phyloP scores from a whole-genome alignment of 2,888 invertebrate species.

The Ectobius pallidus region DNA sequence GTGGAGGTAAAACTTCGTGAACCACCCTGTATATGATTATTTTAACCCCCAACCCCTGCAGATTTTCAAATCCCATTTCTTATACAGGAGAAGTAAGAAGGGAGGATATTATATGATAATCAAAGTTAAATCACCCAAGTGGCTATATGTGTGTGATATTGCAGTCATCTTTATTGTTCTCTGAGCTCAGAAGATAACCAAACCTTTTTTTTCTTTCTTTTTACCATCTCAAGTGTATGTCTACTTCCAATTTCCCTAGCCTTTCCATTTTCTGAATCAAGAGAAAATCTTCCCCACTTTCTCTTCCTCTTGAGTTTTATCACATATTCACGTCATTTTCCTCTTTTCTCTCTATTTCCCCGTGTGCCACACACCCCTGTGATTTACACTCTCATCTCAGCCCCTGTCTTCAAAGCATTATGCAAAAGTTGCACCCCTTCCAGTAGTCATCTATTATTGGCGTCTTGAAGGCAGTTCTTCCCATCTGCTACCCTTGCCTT shows the following conservation, averaged over 20 bases:
- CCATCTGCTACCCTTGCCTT: too few species aligned
- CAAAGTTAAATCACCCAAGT: too few species aligned
- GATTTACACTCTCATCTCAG: constrained; percentile 33
- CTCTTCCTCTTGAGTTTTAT: constrained; percentile 31
- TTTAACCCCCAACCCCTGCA: too few species aligned
- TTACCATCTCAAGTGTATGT: not conserved
- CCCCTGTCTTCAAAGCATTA: constrained; percentile 21
- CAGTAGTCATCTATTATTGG: constrained; percentile 6
- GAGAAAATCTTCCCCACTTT: constrained; percentile 30
- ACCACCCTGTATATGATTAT: too few species aligned
- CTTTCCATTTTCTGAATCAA: constrained; percentile 31
- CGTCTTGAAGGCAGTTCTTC: not conserved
- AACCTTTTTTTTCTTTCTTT: not conserved
- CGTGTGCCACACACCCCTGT: constrained; percentile 9
- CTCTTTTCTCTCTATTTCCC: constrained; percentile 16
- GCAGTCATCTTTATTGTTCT: too few species aligned
- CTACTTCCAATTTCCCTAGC: not conserved
- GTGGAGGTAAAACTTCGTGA: too few species aligned
- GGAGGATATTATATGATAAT: too few species aligned
- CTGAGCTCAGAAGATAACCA: too few species aligned
- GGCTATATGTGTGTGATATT: too few species aligned
- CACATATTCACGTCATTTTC: constrained; percentile 31
- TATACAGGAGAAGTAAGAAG: too few species aligned
- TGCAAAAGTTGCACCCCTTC: constrained; percentile 12
- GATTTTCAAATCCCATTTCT: too few species aligned